A percentile compares a stretch with the other conserved stretches of the same genome.
Conservation (phyloP, 2,888 invertebrate species). For the Steromphala cineraria region DNA sequence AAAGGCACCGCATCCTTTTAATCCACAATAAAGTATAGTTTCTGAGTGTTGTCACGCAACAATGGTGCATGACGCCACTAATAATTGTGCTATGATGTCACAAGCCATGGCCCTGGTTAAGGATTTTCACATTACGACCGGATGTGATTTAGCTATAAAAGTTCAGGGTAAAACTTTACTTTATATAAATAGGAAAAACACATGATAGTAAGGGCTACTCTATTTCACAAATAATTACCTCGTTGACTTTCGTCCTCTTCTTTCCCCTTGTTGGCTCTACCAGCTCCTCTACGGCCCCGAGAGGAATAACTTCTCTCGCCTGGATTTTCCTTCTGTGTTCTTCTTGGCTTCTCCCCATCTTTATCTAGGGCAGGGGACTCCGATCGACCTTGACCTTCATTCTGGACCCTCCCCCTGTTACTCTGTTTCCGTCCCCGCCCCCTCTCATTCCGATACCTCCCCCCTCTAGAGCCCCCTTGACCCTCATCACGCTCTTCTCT, state of each 20-base stretch:
- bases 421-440: neutral
- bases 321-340: neutral
- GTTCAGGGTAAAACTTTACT: no score
- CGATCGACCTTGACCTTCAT: neutral
- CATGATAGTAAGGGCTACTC: no score
- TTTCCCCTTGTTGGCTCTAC: no score
- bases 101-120: no score
- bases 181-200: no score
- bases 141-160: no score
- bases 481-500: neutral
- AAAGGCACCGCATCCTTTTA: no score
- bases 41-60: no score
- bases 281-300: neutral
- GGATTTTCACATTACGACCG: no score
- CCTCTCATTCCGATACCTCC: neutral
- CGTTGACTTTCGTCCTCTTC: conserved; percentile 40
- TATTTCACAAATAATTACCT: conserved; percentile 26
- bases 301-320: neutral
- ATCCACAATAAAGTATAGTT: no score
- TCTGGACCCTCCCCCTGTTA: neutral
- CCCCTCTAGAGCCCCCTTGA: neutral
- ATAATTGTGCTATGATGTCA: no score
- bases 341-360: neutral
- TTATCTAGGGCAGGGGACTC: neutral
- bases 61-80: no score